Evolutionary conservation across 1,140 invertebrate genomes (phyloP).

Genomic region (Drosophila fuyamai): DNA sequence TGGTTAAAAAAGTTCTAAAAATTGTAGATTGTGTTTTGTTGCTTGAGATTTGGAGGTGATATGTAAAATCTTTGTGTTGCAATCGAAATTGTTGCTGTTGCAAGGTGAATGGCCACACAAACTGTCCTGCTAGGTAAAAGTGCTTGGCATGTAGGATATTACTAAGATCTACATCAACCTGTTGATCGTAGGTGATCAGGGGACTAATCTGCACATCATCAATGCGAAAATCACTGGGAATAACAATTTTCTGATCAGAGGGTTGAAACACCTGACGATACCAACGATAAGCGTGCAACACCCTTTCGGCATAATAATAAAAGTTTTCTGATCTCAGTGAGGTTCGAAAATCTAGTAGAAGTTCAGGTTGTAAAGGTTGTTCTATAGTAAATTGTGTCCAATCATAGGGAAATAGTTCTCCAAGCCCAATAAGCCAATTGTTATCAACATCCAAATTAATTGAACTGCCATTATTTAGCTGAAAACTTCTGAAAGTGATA

Average conservation of each 20-base stretch:
- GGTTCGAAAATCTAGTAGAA: constrained; percentile 30
- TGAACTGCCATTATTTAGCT: constrained; percentile 17
- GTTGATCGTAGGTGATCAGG: constrained; percentile 41
- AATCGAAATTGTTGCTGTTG: constrained; percentile 22
- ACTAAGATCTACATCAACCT: constrained; percentile 47
- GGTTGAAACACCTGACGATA: constrained; percentile 29
- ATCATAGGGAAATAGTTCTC: constrained; percentile 47
- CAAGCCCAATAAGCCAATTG: constrained; percentile 35
- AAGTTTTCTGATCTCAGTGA: constrained; percentile 30
- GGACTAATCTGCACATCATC: constrained; percentile 13
- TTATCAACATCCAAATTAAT: constrained; percentile 22
- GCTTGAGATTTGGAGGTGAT: constrained; percentile 31
- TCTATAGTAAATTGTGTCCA: constrained; percentile 12
- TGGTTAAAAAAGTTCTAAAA: constrained; percentile 44
- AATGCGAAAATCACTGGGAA: constrained; percentile 28
- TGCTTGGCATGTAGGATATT: constrained; percentile 40
- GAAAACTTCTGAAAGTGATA: not conserved
- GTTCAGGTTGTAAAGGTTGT: not conserved
- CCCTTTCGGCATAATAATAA: constrained; percentile 38
- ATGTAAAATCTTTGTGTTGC: constrained; percentile 40
- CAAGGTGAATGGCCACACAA: constrained; percentile 50
- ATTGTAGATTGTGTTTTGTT: constrained; percentile 53
- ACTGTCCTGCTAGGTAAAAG: constrained; percentile 34
- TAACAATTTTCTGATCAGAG: not conserved
- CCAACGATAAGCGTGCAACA: constrained; percentile 25